phyloP scores from a whole-genome alignment of 2,888 invertebrate species.

The Drosophila subsilvestris region DNA sequence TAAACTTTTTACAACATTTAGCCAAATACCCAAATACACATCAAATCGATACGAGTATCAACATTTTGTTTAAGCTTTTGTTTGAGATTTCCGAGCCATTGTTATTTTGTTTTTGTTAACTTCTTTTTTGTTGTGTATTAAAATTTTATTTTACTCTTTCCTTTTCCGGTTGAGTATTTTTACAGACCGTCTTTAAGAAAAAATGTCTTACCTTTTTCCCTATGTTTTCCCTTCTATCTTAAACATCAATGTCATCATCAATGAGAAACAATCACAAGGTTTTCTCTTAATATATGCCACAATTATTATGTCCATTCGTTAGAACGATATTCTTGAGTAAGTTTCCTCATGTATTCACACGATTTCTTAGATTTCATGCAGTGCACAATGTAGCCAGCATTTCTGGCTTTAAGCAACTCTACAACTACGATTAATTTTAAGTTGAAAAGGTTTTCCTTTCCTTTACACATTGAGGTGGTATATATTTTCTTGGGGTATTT shows the following conservation, averaged over 20 bases:
- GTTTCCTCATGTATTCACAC: slow-evolving; percentile 63
- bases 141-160: slow-evolving; percentile 13
- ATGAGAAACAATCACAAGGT: slow-evolving; percentile 80
- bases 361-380: slow-evolving; percentile 18
- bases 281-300: slow-evolving; percentile 49
- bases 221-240: slow-evolving; percentile 18
- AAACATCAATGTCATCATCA: slow-evolving; percentile 52
- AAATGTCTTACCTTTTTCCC: slow-evolving; percentile 17
- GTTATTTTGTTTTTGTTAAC: slow-evolving; percentile 31
- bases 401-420: slow-evolving; percentile 47
- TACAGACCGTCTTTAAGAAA: slow-evolving; percentile 38
- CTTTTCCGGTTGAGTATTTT: slow-evolving; percentile 27
- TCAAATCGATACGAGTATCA: slow-evolving; percentile 38
- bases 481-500: slow-evolving; percentile 34
- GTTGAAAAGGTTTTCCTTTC: slow-evolving; percentile 33
- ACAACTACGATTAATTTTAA: slow-evolving; percentile 33
- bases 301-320: slow-evolving; percentile 23
- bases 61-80: slow-evolving; percentile 32
- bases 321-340: slow-evolving; percentile 9
- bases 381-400: slow-evolving; percentile 24
- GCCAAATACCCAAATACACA: slow-evolving; percentile 52
- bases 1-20: slow-evolving; percentile 72
- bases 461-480: slow-evolving; percentile 57
- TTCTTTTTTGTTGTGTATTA: slow-evolving; percentile 32
- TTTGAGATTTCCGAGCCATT: slow-evolving; percentile 15